Conservation (phyloP, 2,113 vertebrate species). For the Setophaga coronata region DNA sequence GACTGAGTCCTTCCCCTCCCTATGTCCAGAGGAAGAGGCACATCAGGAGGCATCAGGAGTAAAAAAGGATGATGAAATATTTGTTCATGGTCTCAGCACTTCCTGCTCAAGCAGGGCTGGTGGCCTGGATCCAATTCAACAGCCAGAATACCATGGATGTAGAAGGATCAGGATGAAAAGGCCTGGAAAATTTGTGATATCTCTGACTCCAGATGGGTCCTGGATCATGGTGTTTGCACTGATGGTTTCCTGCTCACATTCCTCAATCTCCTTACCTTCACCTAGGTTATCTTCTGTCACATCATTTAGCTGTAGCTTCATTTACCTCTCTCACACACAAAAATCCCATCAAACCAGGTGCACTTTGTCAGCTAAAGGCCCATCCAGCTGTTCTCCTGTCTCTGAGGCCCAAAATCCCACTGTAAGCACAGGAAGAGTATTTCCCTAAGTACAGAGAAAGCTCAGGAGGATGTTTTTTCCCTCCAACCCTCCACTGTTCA, state of each 20-base stretch:
- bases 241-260: background rate
- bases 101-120: background rate
- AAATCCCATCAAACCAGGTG: background rate
- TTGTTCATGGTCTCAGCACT: background rate
- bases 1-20: background rate
- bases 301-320: background rate
- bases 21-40: background rate
- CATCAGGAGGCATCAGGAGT: background rate
- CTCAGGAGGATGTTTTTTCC: background rate
- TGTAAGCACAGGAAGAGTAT: background rate
- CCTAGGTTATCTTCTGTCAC: too few species aligned
- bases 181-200: background rate
- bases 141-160: too few species aligned
- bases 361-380: background rate
- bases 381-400: background rate
- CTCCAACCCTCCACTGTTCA: background rate
- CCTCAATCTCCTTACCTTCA: background rate
- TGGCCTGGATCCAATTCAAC: background rate
- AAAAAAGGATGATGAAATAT: background rate
- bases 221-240: accelerated
- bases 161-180: background rate
- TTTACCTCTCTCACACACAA: background rate
- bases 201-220: background rate
- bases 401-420: background rate
- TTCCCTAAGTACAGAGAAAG: background rate